A percentile compares a stretch with the other conserved stretches of the same genome.
These are phyloP conservation scores for Perodicticus potto DNA, from an alignment of 2,797 vertebrate genomes.

Conservation along the genomic window DNA sequence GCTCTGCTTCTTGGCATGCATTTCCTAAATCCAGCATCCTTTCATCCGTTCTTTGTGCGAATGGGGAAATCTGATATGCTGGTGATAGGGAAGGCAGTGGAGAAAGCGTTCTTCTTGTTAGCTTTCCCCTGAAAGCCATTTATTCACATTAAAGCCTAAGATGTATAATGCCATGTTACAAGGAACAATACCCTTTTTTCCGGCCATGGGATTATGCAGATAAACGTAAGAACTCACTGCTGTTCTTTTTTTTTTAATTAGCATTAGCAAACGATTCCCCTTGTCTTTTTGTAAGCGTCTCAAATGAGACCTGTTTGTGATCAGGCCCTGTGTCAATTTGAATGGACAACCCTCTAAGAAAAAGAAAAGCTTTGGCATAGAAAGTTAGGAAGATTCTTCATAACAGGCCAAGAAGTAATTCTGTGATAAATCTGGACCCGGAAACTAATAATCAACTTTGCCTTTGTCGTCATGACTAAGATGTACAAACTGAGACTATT, in stretches of 20 bases:
- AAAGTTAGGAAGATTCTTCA: conserved; percentile 59
- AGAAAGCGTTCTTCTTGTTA: neutral
- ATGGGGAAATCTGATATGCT: neutral
- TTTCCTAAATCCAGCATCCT: conserved; percentile 48
- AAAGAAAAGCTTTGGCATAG: neutral
- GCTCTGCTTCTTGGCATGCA: conserved; percentile 2
- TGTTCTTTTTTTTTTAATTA: conserved; percentile 56
- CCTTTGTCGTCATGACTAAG: neutral
- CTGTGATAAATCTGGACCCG: conserved; percentile 47
- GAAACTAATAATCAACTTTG: conserved; percentile 46
- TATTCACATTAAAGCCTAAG: conserved; percentile 1
- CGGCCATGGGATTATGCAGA: neutral
- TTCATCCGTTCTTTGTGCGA: conserved; percentile 39
- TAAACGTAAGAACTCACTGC: neutral
- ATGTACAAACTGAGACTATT: conserved; percentile 42
- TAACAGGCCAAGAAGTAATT: conserved; percentile 10
- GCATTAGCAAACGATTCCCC: conserved; percentile 1
- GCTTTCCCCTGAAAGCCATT: neutral
- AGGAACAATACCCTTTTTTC: neutral
- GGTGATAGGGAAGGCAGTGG: neutral
- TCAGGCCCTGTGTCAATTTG: conserved; percentile 29
- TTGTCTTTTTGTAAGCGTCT: conserved; percentile 37
- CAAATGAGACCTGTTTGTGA: conserved; percentile 43
- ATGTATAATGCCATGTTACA: conserved; percentile 21
- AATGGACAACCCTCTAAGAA: neutral